Conservation (phyloP, 2,888 invertebrate genomes). For the Tipula helvola region DNA sequence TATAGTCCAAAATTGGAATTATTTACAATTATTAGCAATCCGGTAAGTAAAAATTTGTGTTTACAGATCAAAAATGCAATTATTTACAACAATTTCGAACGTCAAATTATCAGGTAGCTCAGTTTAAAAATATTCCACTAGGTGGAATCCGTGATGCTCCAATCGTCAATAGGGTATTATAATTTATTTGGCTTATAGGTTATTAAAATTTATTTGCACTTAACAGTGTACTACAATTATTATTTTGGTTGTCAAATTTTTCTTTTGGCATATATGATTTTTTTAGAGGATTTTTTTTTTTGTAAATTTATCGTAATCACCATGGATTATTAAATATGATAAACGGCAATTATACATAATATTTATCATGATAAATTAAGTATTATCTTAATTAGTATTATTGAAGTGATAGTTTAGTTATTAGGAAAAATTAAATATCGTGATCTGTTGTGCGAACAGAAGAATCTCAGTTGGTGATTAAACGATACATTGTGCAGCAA, state of each 20-base stretch:
- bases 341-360: neutral
- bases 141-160: no score
- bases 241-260: neutral
- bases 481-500: slow-evolving; percentile 10
- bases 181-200: no score
- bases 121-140: no score
- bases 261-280: neutral
- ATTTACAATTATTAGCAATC: no score
- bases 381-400: neutral
- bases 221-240: neutral
- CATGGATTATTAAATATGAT: neutral
- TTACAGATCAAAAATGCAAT: no score
- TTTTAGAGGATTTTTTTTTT: neutral
- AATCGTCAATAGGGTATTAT: no score
- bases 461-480: neutral
- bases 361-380: neutral
- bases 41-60: no score
- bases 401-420: neutral
- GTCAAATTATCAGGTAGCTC: no score
- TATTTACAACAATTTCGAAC: no score
- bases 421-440: neutral
- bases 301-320: neutral
- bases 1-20: no score
- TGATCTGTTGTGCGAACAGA: neutral
- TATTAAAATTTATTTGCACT: no score